phyloP scores from a whole-genome alignment of 2,888 invertebrate genomes.

The Clepsis dumicolana region DNA sequence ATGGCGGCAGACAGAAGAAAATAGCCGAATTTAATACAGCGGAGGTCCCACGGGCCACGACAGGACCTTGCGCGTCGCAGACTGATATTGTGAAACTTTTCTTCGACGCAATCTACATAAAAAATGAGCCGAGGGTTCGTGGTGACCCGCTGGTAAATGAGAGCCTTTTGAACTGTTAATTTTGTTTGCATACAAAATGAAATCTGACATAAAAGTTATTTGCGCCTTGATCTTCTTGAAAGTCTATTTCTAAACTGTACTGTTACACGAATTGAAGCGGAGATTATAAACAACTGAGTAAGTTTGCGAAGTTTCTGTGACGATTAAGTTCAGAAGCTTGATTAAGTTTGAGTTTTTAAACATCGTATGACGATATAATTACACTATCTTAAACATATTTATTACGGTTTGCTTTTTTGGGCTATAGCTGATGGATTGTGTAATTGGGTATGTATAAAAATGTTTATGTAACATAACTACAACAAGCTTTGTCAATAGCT shows the following conservation, averaged over 20 bases:
- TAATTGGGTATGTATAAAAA: too few relatives aligned
- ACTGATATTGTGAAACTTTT: constrained; percentile 84
- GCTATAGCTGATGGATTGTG: too few relatives aligned
- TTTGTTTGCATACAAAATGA: constrained; percentile 82
- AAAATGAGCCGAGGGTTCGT: constrained; percentile 80
- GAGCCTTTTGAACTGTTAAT: constrained; percentile 83
- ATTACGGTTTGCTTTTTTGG: too few relatives aligned
- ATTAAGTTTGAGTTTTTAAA: neutral
- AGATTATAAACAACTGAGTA: constrained; percentile 1
- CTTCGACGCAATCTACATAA: constrained; percentile 84
- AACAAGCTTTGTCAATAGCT: too few relatives aligned
- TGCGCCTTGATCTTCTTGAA: constrained; percentile 65
- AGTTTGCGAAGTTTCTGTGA: neutral
- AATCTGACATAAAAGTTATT: constrained; percentile 79
- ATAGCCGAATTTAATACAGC: constrained; percentile 75
- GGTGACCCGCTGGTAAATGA: constrained; percentile 83
- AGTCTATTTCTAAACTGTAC: constrained; percentile 53
- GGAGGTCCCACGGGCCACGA: constrained; percentile 65
- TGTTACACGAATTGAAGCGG: constrained; percentile 14
- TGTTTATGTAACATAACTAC: too few relatives aligned
- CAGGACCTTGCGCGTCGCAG: constrained; percentile 66
- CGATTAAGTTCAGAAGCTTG: neutral
- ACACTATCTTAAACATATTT: too few relatives aligned
- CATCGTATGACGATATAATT: too few relatives aligned
- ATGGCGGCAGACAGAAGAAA: constrained; percentile 64